Conservation (phyloP, 2,888 invertebrate species). For the Hirtodrosophila histrioides region DNA sequence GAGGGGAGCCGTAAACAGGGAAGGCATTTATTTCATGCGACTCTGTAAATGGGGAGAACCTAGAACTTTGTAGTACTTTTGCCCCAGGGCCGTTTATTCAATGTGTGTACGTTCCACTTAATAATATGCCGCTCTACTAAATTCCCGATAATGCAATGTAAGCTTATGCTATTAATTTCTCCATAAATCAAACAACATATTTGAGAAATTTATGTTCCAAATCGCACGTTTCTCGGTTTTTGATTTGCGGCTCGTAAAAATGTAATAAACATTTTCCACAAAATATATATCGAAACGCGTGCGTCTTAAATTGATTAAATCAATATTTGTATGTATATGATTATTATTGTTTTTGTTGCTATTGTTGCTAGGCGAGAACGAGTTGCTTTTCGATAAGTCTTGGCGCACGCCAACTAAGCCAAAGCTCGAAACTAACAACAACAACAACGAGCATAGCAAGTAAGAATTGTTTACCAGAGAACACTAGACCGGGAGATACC, state of each 20-base stretch:
- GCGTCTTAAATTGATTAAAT: slow-evolving; percentile 56
- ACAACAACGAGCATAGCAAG: slow-evolving; percentile 8
- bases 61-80: too few relatives aligned
- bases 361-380: slow-evolving; percentile 42
- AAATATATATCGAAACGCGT: slow-evolving; percentile 53
- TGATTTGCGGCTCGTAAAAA: slow-evolving; percentile 51
- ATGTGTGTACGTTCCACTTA: slow-evolving; percentile 11
- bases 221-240: slow-evolving; percentile 49
- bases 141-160: slow-evolving; percentile 10
- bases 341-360: slow-evolving; percentile 12
- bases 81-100: slow-evolving; percentile 6
- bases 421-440: slow-evolving; percentile 36
- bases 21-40: neutral
- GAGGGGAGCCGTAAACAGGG: too few relatives aligned
- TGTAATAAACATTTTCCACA: slow-evolving; percentile 32
- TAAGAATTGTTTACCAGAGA: neutral
- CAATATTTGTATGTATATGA: slow-evolving; percentile 26
- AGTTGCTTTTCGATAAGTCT: slow-evolving; percentile 33
- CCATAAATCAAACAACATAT: slow-evolving; percentile 18
- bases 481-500: neutral
- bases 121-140: slow-evolving; percentile 37
- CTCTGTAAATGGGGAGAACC: slow-evolving; percentile 25
- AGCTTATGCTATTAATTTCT: slow-evolving; percentile 6
- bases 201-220: slow-evolving; percentile 32
- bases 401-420: slow-evolving; percentile 40